A percentile compares a stretch with the other conserved stretches of the same genome.
Conservation (phyloP, 2,113 vertebrate genomes). For the Gopherus evgoodei region DNA sequence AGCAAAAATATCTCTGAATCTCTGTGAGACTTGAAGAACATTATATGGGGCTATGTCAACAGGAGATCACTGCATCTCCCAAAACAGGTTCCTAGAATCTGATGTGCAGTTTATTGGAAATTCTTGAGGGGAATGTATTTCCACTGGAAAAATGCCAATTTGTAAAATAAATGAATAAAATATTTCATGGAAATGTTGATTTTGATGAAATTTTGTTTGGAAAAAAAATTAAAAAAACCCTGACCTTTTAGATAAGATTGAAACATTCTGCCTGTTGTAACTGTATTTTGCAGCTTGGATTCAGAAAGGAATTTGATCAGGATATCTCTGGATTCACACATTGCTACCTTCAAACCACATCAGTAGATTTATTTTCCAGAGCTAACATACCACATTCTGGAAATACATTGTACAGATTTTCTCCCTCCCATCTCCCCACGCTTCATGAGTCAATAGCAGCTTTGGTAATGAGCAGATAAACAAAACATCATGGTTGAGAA, state of each 20-base stretch:
- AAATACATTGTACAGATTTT: not conserved
- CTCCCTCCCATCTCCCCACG: not conserved
- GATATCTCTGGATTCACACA: slow-evolving; percentile 27
- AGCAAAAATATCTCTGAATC: not conserved
- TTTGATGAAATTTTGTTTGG: not conserved
- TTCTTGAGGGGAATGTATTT: not conserved
- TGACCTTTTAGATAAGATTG: not conserved
- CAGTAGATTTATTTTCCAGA: slow-evolving; percentile 10
- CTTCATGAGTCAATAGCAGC: slow-evolving; percentile 3
- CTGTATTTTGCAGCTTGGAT: not conserved
- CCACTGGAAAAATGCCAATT: not conserved
- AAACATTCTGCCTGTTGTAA: not conserved
- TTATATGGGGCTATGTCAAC: too few relatives aligned
- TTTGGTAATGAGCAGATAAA: not conserved
- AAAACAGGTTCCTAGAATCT: not conserved
- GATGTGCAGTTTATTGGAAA: not conserved
- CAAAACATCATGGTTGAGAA: too few relatives aligned
- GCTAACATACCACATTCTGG: not conserved
- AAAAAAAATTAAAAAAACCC: not conserved
- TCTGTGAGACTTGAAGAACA: too few relatives aligned
- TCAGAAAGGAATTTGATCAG: not conserved
- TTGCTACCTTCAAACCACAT: slow-evolving; percentile 39
- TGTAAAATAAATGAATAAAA: not conserved
- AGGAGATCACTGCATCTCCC: too few relatives aligned
- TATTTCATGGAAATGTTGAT: too few relatives aligned